Conservation (phyloP, 2,113 vertebrate genomes). For the Hyla sarda region DNA sequence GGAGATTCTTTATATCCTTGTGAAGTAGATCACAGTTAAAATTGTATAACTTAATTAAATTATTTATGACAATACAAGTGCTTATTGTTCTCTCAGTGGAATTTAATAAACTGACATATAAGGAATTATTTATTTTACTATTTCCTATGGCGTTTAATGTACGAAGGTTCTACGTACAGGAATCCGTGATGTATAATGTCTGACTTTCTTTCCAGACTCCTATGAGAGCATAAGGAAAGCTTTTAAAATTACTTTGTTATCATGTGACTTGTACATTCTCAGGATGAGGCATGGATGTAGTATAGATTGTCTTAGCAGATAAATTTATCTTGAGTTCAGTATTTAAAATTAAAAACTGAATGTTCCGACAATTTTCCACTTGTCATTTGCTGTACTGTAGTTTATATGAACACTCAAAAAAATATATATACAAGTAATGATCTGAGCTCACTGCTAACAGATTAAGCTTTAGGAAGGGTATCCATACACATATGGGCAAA, state of each 20-base stretch:
- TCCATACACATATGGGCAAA: no score
- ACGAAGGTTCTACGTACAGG: background rate
- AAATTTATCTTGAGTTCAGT: conserved; percentile 5
- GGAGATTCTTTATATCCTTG: background rate
- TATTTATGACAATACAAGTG: background rate
- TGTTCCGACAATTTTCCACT: background rate
- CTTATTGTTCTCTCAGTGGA: background rate
- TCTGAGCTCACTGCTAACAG: no score
- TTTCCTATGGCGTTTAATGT: background rate
- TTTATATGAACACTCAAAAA: background rate
- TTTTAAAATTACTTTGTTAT: conserved; percentile 26
- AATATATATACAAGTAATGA: no score
- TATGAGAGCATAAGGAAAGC: conserved; percentile 15
- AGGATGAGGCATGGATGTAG: background rate
- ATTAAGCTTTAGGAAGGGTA: no score
- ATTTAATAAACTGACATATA: background rate
- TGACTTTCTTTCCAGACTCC: conserved; percentile 8
- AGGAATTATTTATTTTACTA: conserved; percentile 16
- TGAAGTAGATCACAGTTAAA: background rate
- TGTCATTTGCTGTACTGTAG: background rate
- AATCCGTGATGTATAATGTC: background rate
- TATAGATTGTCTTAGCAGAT: background rate
- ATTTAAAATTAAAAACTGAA: background rate
- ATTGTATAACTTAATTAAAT: background rate
- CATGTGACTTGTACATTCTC: background rate